Evolutionary conservation across 2,113 vertebrate species (phyloP).

Genomic region (Lethenteron reissneri): DNA sequence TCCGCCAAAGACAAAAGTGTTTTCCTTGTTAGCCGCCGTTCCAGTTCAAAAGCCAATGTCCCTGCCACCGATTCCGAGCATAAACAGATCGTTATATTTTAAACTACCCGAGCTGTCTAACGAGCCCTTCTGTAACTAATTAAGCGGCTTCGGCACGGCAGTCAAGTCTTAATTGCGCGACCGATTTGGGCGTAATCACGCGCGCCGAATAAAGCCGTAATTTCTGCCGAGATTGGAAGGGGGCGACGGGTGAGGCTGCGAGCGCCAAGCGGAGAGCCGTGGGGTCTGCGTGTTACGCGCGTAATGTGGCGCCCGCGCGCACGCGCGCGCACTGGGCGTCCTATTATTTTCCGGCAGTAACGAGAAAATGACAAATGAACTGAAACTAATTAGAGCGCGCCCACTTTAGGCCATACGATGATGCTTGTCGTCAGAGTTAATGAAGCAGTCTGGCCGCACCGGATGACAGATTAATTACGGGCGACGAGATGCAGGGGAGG

Average conservation of each 20-base stretch:
- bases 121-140: slow-evolving; percentile 6
- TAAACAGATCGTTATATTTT: slow-evolving; percentile 5
- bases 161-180: slow-evolving; percentile 4
- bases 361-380: slow-evolving; percentile 6
- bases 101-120: slow-evolving; percentile 4
- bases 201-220: neutral
- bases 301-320: too few relatives aligned
- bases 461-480: slow-evolving; percentile 5
- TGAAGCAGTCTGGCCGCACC: slow-evolving; percentile 1
- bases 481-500: neutral
- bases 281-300: too few relatives aligned
- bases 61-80: too few relatives aligned
- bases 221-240: slow-evolving; percentile 4
- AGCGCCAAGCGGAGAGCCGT: neutral
- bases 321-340: neutral
- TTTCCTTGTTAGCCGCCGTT: too few relatives aligned
- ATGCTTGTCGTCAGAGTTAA: slow-evolving; percentile 4
- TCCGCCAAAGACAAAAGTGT: too few relatives aligned
- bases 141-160: slow-evolving; percentile 6
- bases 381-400: slow-evolving; percentile 5
- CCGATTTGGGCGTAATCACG: slow-evolving; percentile 6
- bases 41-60: too few relatives aligned
- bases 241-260: neutral
- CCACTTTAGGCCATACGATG: slow-evolving; percentile 1
- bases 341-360: slow-evolving; percentile 6